These are phyloP conservation scores for Columba livia DNA, from an alignment of 2,113 vertebrate genomes.

Conservation along the genomic window DNA sequence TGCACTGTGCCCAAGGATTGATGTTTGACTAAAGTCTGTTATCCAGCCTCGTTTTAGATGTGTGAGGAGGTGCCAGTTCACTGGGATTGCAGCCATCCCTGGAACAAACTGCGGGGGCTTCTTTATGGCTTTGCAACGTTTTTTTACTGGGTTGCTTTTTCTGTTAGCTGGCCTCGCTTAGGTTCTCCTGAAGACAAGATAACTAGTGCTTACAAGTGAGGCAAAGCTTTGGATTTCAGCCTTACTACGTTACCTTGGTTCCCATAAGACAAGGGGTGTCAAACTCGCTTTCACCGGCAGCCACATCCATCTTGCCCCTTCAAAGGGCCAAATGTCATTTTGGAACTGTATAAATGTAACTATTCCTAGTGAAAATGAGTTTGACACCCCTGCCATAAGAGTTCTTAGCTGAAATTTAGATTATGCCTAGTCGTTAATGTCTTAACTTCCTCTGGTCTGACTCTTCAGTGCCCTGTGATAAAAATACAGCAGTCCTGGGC, in stretches of 20 bases:
- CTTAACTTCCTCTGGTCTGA: neutral
- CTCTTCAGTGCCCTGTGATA: neutral
- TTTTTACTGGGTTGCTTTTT: neutral
- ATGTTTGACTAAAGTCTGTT: neutral
- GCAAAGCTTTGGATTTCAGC: neutral
- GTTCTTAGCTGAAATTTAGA: neutral
- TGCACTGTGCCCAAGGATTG: fast-evolving
- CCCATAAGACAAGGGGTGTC: neutral
- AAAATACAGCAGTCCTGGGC: neutral
- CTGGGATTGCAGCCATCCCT: neutral
- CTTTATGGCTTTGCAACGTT: neutral
- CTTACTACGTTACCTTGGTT: neutral
- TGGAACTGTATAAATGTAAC: too few relatives aligned
- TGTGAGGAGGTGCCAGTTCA: neutral
- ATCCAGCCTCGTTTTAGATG: neutral
- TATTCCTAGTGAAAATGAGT: too few relatives aligned
- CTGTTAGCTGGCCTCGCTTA: neutral
- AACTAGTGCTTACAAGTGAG: neutral
- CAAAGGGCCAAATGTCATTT: too few relatives aligned
- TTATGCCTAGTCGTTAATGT: neutral
- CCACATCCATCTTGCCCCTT: too few relatives aligned
- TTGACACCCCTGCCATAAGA: neutral
- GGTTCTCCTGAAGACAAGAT: neutral
- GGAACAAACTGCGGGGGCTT: neutral
- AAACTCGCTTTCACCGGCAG: too few relatives aligned